Conservation (phyloP, 2,113 vertebrate genomes). For the Xerus inauris region DNA sequence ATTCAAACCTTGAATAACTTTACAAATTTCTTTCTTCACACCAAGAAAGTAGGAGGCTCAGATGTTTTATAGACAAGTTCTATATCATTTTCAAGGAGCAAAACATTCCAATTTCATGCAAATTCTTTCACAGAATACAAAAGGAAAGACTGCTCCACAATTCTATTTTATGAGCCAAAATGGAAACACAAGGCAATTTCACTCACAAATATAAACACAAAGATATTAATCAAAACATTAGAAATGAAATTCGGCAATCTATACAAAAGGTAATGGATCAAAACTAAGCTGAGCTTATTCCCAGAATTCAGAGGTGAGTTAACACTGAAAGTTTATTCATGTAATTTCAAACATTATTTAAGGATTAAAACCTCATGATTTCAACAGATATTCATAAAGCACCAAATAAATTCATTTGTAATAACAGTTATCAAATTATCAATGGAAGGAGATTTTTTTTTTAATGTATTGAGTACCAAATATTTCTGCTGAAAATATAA, state of each 20-base stretch:
- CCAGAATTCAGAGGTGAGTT: not conserved
- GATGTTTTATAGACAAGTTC: not conserved
- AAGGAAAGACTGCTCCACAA: not conserved
- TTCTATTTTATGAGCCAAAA: not conserved
- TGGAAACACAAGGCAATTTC: not conserved
- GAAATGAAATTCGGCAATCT: not conserved
- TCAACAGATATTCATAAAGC: not conserved
- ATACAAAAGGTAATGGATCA: not conserved
- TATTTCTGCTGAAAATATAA: not conserved
- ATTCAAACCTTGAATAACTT: not conserved
- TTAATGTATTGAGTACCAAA: not conserved
- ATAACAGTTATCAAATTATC: slow-evolving; percentile 11
- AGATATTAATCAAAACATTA: not conserved
- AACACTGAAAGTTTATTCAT: not conserved
- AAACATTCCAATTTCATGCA: not conserved
- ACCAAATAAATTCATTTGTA: not conserved
- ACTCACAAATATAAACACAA: not conserved
- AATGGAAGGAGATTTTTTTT: not conserved
- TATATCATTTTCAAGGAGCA: not conserved
- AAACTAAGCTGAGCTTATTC: not conserved
- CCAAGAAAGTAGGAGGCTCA: not conserved
- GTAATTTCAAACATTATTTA: not conserved
- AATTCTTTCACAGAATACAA: not conserved
- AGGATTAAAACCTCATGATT: not conserved
- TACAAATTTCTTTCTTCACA: not conserved